A percentile compares a stretch with the other conserved stretches of the same genome.
phyloP scores from a whole-genome alignment of 2,888 invertebrate species.

The Xanthorhoe designata region DNA sequence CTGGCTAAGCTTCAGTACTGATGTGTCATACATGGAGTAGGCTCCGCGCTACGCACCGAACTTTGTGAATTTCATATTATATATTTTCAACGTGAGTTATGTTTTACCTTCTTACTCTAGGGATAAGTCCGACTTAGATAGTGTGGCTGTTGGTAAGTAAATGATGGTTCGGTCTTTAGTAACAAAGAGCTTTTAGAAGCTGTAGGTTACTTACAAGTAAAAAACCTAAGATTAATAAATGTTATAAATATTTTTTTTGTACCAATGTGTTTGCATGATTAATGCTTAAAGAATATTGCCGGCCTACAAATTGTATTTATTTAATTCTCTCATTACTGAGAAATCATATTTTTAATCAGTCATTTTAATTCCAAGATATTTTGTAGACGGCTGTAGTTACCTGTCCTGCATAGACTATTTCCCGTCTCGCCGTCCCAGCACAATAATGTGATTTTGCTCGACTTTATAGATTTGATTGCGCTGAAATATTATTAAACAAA shows the following conservation, averaged over 20 bases:
- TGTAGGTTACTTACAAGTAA: too few relatives aligned
- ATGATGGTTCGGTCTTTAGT: too few relatives aligned
- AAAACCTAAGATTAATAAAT: too few relatives aligned
- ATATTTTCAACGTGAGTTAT: constrained; percentile 16
- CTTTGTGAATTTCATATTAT: not conserved
- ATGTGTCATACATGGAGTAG: constrained; percentile 33
- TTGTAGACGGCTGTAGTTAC: too few relatives aligned
- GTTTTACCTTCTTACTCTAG: not conserved
- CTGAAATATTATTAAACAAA: not conserved
- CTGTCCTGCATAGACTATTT: not conserved
- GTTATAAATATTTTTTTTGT: too few relatives aligned
- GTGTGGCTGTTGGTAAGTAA: too few relatives aligned
- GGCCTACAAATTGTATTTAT: too few relatives aligned
- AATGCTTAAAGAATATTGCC: not conserved
- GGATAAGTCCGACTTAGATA: too few relatives aligned
- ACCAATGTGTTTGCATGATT: too few relatives aligned
- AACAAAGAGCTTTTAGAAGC: too few relatives aligned
- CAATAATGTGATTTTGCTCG: not conserved
- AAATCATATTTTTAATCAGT: too few relatives aligned
- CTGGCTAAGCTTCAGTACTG: constrained; percentile 42
- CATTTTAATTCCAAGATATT: too few relatives aligned
- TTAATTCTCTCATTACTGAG: not conserved
- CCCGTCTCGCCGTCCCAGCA: not conserved
- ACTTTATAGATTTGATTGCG: not conserved
- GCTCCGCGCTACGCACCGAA: constrained; percentile 1